Conservation (phyloP, 2,888 invertebrate species). For the Drosophila neoperkinsi region DNA sequence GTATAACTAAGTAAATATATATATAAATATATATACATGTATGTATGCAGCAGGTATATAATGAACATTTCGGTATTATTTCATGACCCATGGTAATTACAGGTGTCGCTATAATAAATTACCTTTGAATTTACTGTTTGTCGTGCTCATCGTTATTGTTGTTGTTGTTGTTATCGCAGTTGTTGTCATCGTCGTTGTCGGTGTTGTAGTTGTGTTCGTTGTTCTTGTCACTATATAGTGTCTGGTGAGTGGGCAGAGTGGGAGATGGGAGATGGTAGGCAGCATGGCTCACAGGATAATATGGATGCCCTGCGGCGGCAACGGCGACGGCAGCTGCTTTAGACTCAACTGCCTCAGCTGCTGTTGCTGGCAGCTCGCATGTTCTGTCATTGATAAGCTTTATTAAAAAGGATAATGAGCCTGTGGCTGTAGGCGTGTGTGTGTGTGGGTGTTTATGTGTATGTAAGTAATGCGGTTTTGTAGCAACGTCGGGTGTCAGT, state of each 20-base stretch:
- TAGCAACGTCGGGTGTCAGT: neutral
- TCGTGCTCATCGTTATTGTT: constrained; percentile 54
- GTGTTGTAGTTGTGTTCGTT: constrained; percentile 35
- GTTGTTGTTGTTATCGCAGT: constrained; percentile 32
- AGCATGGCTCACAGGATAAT: constrained; percentile 49
- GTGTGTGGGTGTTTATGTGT: constrained; percentile 16
- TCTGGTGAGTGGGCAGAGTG: constrained; percentile 11
- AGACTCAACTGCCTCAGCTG: constrained; percentile 34
- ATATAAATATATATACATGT: constrained; percentile 7
- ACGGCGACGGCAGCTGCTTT: constrained; percentile 37
- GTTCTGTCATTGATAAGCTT: constrained; percentile 81
- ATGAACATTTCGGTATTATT: constrained; percentile 62
- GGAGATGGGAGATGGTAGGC: neutral
- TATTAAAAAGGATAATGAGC: constrained; percentile 81
- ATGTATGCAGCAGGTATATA: constrained; percentile 17
- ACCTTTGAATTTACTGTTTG: constrained; percentile 82
- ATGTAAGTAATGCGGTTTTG: constrained; percentile 40
- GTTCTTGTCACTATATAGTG: constrained; percentile 56
- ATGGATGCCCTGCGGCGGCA: constrained; percentile 45
- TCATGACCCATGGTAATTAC: constrained; percentile 82
- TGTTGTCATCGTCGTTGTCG: constrained; percentile 28
- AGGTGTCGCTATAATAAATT: constrained; percentile 81
- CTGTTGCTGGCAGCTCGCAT: constrained; percentile 78
- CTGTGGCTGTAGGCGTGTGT: constrained; percentile 53
- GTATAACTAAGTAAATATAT: constrained; percentile 25